Evolutionary conservation across 2,797 vertebrate genomes (phyloP), one percentile per base, ranked within the genome.

Genomic region (Onychomys arenicola): DNA sequence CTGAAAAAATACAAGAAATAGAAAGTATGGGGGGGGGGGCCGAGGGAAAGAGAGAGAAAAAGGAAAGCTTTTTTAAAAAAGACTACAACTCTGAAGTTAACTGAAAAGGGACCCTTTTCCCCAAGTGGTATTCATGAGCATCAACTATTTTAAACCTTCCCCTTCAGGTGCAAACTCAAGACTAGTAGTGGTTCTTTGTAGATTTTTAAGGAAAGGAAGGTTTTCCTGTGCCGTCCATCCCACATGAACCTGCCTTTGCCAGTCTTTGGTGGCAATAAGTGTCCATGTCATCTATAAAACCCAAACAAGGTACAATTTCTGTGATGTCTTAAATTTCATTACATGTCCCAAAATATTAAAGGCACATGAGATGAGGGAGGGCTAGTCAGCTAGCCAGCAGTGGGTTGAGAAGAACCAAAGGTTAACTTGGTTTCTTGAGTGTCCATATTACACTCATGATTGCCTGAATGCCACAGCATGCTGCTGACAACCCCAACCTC

Each of bases 71-170:
- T 81, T 49, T 87, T 59, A 14, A 19, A 43, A 83, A 40, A 63
- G 6, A 71, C 25, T 88, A 34, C 0, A 84, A 43, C n/a, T 93
- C 75, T 87, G 59, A 86, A 94, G 75, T 90, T 91, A 43, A 46
- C 69, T 57, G 5, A 69, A 77, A 40, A 57, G 21, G 5, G 17
- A 80, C 83, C 40, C 9, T 73, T 46, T 46, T 21, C 5, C 5
- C 14, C 23, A 86, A 43, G 9, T 2, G 75, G 5, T 2, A 34
- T 59, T 23, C 67, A 80, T 27, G 76, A 84, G 23, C 6, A 69
- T 16, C 8, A 81, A 37, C 4, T 14, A 17, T 71, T 92, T 92
- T 77, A 88, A 88, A 59, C 3, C 1, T 55, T 71, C 77, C 34
- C 6, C 34, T 91, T 27, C 46, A 80, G 55, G 49, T 29, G 34